Conservation (phyloP, 2,113 vertebrate genomes). For the Phylloscopus trochiloides region DNA sequence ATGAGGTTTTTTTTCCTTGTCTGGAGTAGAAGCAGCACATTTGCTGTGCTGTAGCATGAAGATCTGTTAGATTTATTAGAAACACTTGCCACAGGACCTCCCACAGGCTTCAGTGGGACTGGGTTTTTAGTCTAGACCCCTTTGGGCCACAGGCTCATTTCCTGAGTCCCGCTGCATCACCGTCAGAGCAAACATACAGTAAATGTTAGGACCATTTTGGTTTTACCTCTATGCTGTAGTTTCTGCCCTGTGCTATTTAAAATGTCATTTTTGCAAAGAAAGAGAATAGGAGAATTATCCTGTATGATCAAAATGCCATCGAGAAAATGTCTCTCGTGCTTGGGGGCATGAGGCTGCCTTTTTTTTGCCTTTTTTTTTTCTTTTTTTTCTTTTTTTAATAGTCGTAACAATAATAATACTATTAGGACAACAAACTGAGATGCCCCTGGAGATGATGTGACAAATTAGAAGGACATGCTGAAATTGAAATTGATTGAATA, state of each 20-base stretch:
- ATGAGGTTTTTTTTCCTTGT: background rate
- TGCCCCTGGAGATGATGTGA: constrained; percentile 59
- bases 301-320: constrained; percentile 3
- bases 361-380: background rate
- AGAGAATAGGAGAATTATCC: background rate
- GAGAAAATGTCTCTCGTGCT: background rate
- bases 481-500: constrained; percentile 69
- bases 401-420: constrained; percentile 17
- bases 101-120: background rate
- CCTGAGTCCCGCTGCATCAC: background rate
- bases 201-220: background rate
- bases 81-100: background rate
- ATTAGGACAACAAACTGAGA: constrained; percentile 36
- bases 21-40: background rate
- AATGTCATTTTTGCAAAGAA: background rate
- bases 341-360: background rate
- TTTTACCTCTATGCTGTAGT: background rate
- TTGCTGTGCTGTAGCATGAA: background rate
- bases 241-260: background rate
- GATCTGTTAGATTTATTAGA: background rate
- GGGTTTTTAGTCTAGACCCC: background rate
- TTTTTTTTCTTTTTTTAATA: background rate
- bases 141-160: background rate
- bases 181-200: background rate
- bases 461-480: constrained; percentile 58